Conservation (phyloP, 2,113 vertebrate genomes). For the Plotosus lineatus region DNA sequence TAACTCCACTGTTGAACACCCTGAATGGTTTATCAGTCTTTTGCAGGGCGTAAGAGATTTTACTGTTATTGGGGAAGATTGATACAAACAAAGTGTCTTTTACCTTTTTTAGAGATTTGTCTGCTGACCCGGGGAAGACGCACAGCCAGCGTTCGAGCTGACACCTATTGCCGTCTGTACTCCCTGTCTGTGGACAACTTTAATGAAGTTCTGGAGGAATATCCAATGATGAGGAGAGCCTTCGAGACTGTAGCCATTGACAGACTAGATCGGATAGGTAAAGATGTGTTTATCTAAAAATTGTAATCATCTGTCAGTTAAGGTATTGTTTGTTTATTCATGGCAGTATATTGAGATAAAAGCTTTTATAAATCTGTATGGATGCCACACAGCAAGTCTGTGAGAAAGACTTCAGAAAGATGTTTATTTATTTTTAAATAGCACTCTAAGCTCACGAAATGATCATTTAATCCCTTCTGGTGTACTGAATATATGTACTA, state of each 20-base stretch:
- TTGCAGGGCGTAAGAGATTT: too few relatives aligned
- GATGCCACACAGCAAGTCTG: not conserved
- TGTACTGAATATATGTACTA: too few relatives aligned
- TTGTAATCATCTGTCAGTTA: not conserved
- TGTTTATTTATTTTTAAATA: not conserved
- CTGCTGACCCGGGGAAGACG: conserved; percentile 91
- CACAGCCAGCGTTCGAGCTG: conserved; percentile 89
- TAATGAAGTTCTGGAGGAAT: conserved; percentile 97
- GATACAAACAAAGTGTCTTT: conserved; percentile 7
- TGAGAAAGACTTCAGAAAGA: not conserved
- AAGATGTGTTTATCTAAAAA: conserved; percentile 24
- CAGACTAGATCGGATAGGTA: conserved; percentile 94
- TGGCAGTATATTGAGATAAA: not conserved
- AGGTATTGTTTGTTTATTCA: not conserved
- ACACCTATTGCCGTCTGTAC: conserved; percentile 96
- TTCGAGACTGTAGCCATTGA: conserved; percentile 98
- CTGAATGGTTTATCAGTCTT: too few relatives aligned
- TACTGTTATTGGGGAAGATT: not conserved
- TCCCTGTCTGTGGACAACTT: conserved; percentile 96
- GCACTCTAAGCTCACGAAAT: too few relatives aligned
- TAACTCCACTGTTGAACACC: too few relatives aligned
- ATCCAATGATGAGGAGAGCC: conserved; percentile 97
- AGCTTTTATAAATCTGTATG: not conserved
- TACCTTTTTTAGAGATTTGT: conserved; percentile 83
- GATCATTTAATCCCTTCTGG: too few relatives aligned